Evolutionary conservation across 2,113 vertebrate genomes (phyloP), one percentile per base, ranked within the genome.

Genomic region (Sigmodon hispidus): DNA sequence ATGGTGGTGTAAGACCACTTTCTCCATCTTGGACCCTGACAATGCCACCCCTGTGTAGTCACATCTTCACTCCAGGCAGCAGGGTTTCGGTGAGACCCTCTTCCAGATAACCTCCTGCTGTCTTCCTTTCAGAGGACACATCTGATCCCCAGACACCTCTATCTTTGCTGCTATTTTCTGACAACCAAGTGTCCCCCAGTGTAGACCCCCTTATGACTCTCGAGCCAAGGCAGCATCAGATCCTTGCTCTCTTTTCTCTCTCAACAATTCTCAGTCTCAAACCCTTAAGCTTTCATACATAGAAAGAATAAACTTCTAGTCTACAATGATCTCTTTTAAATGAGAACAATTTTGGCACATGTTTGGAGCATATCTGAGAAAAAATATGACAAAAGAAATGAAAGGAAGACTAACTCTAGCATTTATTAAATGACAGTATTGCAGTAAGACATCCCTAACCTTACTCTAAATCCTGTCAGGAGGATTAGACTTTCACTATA

Each of bases 241-340:
- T n/a, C 63, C 34, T n/a, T 75, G 8, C 34, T 63, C 77, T 63
- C 48, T 61, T 50, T 91, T 94, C 80, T 89, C 87, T 89, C 55
- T 48, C 40, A 16, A 73, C 31, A 55, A 87, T 12, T 57, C 24
- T 93, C 57, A 57, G n/a, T 29, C 29, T 59, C 55, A 93, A 69
- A 43, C 70, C 45, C 26, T 36, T 50, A 63, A 84, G 21, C 16
- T 73, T 22, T 79, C 67, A 17, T 26, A 69, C 63, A 34, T 2
- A 81, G 61, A 94, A 7, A 72, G 29, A 93, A 87, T 77, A 70
- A 92, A 57, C 40, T 31, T 61, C 48, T 89, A 45, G 21, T 45
- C 67, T 40, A 19, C 45, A 80, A 24, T 1, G 0, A 21, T 65
- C 26, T 87, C 24, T 76, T 1, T 7, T n/a, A 89, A 86, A 34